Base-by-base conservation (phyloP, 2,888 invertebrate genomes). In the Scaptomyza tumidula region DNA sequence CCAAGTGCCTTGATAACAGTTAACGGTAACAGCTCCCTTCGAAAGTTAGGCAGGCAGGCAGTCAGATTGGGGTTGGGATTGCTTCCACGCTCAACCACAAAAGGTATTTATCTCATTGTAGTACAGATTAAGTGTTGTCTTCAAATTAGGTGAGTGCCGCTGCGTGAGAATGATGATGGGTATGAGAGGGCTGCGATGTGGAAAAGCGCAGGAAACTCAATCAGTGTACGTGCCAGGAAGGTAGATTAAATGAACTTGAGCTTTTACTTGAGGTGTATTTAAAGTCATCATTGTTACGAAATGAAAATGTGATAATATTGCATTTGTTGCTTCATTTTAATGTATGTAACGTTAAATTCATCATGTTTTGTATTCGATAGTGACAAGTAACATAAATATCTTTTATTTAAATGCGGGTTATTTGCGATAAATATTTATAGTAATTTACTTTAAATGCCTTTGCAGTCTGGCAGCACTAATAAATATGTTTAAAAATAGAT, bases 21-120 rank as follows among this genome's bases (percentile, higher is more conserved):
- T 35, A 54, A 41, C 62, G 64, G 63, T 62, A 54, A 64, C 64
- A 59, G 57, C 45, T 43, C 11, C 33, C 39, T 33, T 59, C 57
- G 54, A 11, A 35, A 46, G 48, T 13, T 31, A 48, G 55, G 19
- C 44, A 29, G 45, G 14, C 53, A 69, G 45, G n/a, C n/a, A n/a
- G n/a, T n/a, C 16, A 56, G 67, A 75, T 62, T 74, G 59, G 33
- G 60, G 10, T 2, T 6, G 78, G 70, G 53, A 24, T 56, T 61
- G 31, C n/a, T 33, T n/a, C 27, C 13, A 65, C 39, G 60, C 33
- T 53, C 62, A 52, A 48, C 78, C 81, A 84, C 88, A 83, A 86
- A 83, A 88, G 87, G 88, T 88, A 86, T 88, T 83, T 86, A 86
- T 83, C 86, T 75, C 78, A 69, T 83, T 75, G 85, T 74, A 24